Evolutionary conservation across 92 coral and sea anemone species (phyloP).

Genomic region (Epizoanthus stellaris): DNA sequence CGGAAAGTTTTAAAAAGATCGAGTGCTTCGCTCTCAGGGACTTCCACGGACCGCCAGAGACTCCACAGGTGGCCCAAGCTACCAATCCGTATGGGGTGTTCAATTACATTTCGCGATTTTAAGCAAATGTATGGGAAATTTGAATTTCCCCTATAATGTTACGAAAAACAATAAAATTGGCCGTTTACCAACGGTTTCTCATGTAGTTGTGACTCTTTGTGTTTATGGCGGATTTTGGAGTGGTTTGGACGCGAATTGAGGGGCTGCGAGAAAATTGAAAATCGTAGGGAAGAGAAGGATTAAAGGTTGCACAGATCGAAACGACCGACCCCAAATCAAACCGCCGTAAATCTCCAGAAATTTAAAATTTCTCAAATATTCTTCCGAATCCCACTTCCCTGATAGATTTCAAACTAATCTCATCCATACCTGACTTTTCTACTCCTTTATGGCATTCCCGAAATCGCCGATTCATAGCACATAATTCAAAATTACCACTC

Average conservation of each 20-base stretch:
- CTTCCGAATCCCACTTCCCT: background rate
- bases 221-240: no score
- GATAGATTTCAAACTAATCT: background rate
- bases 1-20: no score
- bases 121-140: no score
- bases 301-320: background rate
- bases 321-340: background rate
- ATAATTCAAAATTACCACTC: fast-evolving
- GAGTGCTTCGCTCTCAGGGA: no score
- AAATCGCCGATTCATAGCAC: background rate
- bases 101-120: no score
- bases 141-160: no score
- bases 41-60: no score
- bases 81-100: slow-evolving; percentile 9
- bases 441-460: slow-evolving; percentile 3
- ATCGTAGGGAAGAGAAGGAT: background rate
- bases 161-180: no score
- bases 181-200: no score
- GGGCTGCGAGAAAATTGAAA: background rate
- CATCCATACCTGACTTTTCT: background rate
- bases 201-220: no score
- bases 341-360: background rate
- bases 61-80: slow-evolving; percentile 13
- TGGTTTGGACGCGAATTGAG: no score
- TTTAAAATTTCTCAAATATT: background rate